phyloP scores from a whole-genome alignment of 1,140 invertebrate species.

The Drosophila kanapiae region DNA sequence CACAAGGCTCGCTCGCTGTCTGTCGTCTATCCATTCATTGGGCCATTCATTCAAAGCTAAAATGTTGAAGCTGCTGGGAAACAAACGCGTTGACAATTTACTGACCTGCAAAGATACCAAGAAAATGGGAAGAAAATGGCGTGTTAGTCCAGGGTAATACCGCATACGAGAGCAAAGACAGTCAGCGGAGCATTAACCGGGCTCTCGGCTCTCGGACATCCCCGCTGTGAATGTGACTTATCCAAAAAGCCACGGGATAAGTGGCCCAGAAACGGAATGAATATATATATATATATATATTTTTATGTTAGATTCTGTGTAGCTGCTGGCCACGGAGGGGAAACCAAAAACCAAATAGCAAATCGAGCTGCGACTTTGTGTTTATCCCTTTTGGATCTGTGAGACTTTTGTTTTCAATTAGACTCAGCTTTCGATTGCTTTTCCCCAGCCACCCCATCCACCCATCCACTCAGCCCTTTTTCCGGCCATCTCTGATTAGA shows the following conservation, averaged over 20 bases:
- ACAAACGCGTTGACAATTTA: slow-evolving; percentile 35
- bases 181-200: slow-evolving; percentile 9
- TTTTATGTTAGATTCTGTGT: no score
- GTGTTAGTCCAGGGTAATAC: slow-evolving; percentile 32
- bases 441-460: no score
- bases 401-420: slow-evolving; percentile 28
- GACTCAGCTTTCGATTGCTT: slow-evolving; percentile 22
- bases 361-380: slow-evolving; percentile 20
- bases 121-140: slow-evolving; percentile 20
- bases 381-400: slow-evolving; percentile 15
- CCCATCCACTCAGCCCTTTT: neutral
- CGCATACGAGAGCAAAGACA: slow-evolving; percentile 6
- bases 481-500: slow-evolving; percentile 20
- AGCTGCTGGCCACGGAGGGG: neutral
- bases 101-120: slow-evolving; percentile 59
- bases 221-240: slow-evolving; percentile 20
- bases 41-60: slow-evolving; percentile 23
- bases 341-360: slow-evolving; percentile 19
- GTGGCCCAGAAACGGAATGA: slow-evolving; percentile 15
- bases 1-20: neutral
- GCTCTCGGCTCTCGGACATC: slow-evolving; percentile 10
- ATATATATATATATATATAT: neutral
- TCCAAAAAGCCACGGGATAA: slow-evolving; percentile 24
- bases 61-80: slow-evolving; percentile 18
- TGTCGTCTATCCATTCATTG: slow-evolving; percentile 11